phyloP scores from a whole-genome alignment of 2,888 invertebrate species.

The Drosophila demipolita region DNA sequence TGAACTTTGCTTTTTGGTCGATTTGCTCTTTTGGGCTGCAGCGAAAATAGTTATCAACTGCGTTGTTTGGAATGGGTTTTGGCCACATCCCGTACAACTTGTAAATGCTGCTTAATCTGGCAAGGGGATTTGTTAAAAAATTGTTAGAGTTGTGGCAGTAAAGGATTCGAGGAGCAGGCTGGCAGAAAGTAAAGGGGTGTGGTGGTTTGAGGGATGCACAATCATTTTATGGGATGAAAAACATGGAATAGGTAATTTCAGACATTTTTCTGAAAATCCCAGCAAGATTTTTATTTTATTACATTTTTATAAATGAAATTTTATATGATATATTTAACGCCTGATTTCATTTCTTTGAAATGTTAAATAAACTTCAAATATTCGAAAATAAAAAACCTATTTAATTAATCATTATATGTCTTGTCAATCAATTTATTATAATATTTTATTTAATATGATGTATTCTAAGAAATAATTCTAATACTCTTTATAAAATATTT shows the following conservation, averaged over 20 bases:
- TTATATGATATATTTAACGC: neutral
- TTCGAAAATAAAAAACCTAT: neutral
- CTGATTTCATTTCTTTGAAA: neutral
- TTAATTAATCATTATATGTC: neutral
- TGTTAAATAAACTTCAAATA: neutral
- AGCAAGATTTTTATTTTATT: neutral
- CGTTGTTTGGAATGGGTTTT: constrained; percentile 1
- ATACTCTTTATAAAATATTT: neutral
- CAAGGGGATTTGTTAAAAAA: constrained; percentile 18
- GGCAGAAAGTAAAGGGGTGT: too few species aligned
- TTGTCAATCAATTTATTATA: neutral
- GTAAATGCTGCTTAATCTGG: constrained; percentile 24
- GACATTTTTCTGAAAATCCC: neutral
- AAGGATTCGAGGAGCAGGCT: neutral
- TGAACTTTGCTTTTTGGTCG: constrained; percentile 27
- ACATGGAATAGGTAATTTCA: neutral
- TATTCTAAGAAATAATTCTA: too few species aligned
- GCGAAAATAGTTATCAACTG: constrained; percentile 34
- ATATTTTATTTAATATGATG: neutral
- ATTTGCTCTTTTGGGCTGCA: constrained; percentile 20
- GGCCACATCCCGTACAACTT: constrained; percentile 3
- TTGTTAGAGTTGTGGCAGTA: constrained; percentile 1
- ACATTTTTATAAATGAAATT: neutral
- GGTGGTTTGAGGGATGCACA: neutral
- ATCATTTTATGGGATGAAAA: neutral